phyloP scores from a whole-genome alignment of 1,140 invertebrate species.

The Bombus pyrosoma region DNA sequence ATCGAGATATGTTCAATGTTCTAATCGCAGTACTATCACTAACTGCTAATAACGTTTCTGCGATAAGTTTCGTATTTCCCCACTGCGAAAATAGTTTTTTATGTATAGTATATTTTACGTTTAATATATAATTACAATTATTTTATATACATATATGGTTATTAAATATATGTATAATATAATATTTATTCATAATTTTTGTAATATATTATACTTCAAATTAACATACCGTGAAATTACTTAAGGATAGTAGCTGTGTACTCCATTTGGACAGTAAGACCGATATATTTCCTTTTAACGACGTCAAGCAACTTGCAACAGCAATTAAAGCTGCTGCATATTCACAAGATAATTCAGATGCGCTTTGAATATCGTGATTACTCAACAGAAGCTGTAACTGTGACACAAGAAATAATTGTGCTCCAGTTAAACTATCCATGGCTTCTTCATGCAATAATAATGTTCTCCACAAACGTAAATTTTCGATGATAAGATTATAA shows the following conservation, averaged over 20 bases:
- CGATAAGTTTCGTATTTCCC: constrained; percentile 73
- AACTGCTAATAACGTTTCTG: constrained; percentile 68
- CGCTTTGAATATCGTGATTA: constrained; percentile 71
- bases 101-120: neutral
- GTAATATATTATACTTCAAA: constrained; percentile 20
- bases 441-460: constrained; percentile 71
- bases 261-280: constrained; percentile 77
- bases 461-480: constrained; percentile 76
- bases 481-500: constrained; percentile 75
- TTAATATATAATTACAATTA: neutral
- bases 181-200: constrained; percentile 4
- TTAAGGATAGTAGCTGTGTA: constrained; percentile 71
- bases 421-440: constrained; percentile 70
- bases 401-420: constrained; percentile 67
- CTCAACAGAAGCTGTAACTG: constrained; percentile 73
- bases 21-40: constrained; percentile 63
- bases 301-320: constrained; percentile 62
- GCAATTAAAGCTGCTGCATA: constrained; percentile 75
- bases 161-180: neutral
- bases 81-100: constrained; percentile 70
- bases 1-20: constrained; percentile 66
- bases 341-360: constrained; percentile 75
- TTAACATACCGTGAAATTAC: constrained; percentile 71
- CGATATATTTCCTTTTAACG: constrained; percentile 65
- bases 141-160: neutral